Evolutionary conservation across 2,113 vertebrate species (phyloP), one percentile per base, ranked within the genome.

Genomic region (Cromileptes altivelis): DNA sequence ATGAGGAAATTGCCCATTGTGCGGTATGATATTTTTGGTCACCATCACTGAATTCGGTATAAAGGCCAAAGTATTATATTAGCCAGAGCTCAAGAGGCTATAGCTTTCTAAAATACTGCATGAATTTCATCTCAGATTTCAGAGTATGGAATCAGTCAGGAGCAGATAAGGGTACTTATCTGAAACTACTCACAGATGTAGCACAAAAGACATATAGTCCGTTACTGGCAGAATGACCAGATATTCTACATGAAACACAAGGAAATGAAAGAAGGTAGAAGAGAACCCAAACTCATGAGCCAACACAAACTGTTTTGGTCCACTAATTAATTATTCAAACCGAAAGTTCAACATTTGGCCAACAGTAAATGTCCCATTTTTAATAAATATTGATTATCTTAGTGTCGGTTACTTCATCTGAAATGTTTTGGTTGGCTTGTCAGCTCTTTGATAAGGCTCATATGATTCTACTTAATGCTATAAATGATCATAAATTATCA

Each of bases 121-220:
- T 47, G 40, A 69, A 52, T 84, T 80, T 81, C 67, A 45, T 81
- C 55, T 79, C 45, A 71, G 50, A 72, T 71, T 86, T 89, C 33
- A 74, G 78, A 75, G 60, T 76, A 78, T 86, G 77, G 82, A 91
- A 77, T 69, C 70, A 27, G 88, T 90, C 83, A 90, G 23, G 40
- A 50, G 17, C 60, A 81, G 85, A 91, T 88, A 90, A 90, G 79
- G 58, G 80, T 65, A 57, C 73, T 88, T 89, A 91, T 80, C 64
- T 84, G 52, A 91, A 94, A 94, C 60, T 61, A 40, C 55, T 86
- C 72, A 68, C 92, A 94, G 85, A 94, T 93, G 91, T 80, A 78
- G 76, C 60, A n/a, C 52, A 61, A 42, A 70, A 64, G 25, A 80
- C 49, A 42, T 45, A 15, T 23, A 70, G 27, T 61, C 42, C 30